Evolutionary conservation across 1,140 invertebrate genomes (phyloP).

Genomic region (Oscheius sp.): DNA sequence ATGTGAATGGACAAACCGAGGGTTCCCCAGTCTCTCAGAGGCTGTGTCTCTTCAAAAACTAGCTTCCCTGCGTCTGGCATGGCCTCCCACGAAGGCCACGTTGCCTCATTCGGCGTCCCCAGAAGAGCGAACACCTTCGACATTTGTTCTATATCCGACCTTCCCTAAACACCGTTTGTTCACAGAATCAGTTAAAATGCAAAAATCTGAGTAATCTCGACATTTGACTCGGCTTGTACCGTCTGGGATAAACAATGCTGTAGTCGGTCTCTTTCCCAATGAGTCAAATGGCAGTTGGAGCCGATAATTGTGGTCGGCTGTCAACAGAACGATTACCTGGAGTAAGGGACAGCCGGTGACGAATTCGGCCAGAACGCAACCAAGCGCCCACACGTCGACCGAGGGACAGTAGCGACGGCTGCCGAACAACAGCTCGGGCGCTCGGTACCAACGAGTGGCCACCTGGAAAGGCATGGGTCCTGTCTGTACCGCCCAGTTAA

Average conservation of each 20-base stretch:
- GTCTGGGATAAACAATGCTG: no score
- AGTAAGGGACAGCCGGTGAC: constrained; percentile 79
- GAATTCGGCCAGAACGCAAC: constrained; percentile 94
- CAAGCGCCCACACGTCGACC: constrained; percentile 96
- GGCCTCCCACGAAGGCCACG: constrained; percentile 83
- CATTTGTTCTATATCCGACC: constrained; percentile 92
- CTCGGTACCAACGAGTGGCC: constrained; percentile 74
- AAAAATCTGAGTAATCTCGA: no score
- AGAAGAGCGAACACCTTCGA: constrained; percentile 86
- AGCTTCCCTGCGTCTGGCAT: constrained; percentile 91
- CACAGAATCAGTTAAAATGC: no score
- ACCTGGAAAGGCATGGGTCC: constrained; percentile 69
- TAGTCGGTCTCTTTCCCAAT: no score
- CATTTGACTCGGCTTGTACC: no score
- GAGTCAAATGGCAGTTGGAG: neutral
- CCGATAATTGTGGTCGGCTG: neutral
- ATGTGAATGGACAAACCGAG: neutral
- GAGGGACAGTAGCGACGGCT: constrained; percentile 87
- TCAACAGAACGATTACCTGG: constrained; percentile 81
- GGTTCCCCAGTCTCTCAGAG: constrained; percentile 11
- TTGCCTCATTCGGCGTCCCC: constrained; percentile 86
- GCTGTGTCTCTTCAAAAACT: constrained; percentile 33
- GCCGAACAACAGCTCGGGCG: constrained; percentile 92
- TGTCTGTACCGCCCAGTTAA: no score
- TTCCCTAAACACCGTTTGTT: constrained; percentile 67